Evolutionary conservation across 2,888 invertebrate genomes (phyloP).

Genomic region (Diloba caeruleocephala): DNA sequence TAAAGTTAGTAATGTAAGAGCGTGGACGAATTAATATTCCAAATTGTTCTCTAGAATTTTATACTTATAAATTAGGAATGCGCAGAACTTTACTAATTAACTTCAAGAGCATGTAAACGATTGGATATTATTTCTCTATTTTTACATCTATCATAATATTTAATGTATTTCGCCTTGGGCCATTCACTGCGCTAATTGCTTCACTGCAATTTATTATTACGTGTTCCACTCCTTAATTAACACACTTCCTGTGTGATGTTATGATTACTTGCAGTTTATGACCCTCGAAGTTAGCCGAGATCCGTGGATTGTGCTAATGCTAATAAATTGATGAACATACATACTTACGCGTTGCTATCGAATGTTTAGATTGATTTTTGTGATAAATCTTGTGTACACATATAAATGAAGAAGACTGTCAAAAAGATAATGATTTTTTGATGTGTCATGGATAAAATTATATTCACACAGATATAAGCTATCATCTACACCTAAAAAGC

Average conservation of each 20-base stretch:
- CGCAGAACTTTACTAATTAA: slow-evolving; percentile 18
- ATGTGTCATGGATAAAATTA: slow-evolving; percentile 3
- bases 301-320: background rate
- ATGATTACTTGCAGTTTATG: slow-evolving; percentile 61
- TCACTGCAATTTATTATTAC: slow-evolving; percentile 69
- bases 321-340: background rate
- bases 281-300: slow-evolving; percentile 45
- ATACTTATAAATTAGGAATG: background rate
- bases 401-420: slow-evolving; percentile 10
- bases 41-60: slow-evolving; percentile 9
- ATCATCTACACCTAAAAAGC: background rate
- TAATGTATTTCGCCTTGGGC: slow-evolving; percentile 66
- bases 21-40: slow-evolving; percentile 10
- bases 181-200: slow-evolving; percentile 67
- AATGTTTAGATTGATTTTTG: slow-evolving; percentile 15
- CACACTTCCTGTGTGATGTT: slow-evolving; percentile 69
- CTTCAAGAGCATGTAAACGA: slow-evolving; percentile 6
- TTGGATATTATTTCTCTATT: slow-evolving; percentile 13
- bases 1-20: slow-evolving; percentile 16
- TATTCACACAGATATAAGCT: slow-evolving; percentile 1
- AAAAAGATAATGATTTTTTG: slow-evolving; percentile 8
- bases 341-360: slow-evolving; percentile 10
- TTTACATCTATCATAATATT: slow-evolving; percentile 41
- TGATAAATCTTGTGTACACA: slow-evolving; percentile 11
- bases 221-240: slow-evolving; percentile 68